Percentiles rank a stretch among this genome's conserved stretches.
Evolutionary conservation across 2,888 invertebrate species (phyloP).

Genomic region (Sphecodes monilicornis): DNA sequence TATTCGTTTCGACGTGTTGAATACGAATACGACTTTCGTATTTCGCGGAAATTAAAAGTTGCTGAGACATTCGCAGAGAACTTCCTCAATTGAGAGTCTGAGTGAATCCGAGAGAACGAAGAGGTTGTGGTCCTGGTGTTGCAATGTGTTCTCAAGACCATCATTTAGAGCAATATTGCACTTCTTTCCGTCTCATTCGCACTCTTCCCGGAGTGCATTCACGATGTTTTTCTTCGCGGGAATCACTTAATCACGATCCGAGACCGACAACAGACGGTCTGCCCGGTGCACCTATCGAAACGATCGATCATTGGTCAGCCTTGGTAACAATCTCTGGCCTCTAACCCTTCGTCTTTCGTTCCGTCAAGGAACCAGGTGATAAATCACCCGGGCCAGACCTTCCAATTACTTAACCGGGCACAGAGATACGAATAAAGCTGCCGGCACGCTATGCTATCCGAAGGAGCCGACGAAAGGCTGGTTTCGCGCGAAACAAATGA

Average conservation of each 20-base stretch:
- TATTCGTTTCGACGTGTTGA: too few relatives aligned
- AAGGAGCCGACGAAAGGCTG: constrained; percentile 28
- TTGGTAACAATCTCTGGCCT: constrained; percentile 67
- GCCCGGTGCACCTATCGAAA: constrained; percentile 68
- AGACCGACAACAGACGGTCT: constrained; percentile 64
- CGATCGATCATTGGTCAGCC: constrained; percentile 79
- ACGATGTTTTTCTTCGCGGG: constrained; percentile 57
- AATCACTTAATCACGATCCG: constrained; percentile 74
- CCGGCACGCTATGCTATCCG: constrained; percentile 23
- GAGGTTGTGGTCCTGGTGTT: not conserved
- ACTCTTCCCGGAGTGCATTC: not conserved
- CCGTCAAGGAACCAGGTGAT: constrained; percentile 72
- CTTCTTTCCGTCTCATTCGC: not conserved
- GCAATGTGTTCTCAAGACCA: not conserved
- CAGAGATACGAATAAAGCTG: constrained; percentile 56
- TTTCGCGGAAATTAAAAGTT: too few relatives aligned
- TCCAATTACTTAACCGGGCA: constrained; percentile 76
- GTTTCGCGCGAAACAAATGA: constrained; percentile 41
- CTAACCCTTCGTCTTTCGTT: constrained; percentile 67
- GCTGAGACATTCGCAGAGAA: too few relatives aligned
- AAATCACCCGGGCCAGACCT: constrained; percentile 75
- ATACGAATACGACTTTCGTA: too few relatives aligned
- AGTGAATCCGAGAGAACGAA: too few relatives aligned
- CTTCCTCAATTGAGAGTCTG: too few relatives aligned
- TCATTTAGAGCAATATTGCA: not conserved